These are phyloP conservation scores for Gymnosoma rotundatum DNA, from an alignment of 2,888 invertebrate species.

Conservation along the genomic window DNA sequence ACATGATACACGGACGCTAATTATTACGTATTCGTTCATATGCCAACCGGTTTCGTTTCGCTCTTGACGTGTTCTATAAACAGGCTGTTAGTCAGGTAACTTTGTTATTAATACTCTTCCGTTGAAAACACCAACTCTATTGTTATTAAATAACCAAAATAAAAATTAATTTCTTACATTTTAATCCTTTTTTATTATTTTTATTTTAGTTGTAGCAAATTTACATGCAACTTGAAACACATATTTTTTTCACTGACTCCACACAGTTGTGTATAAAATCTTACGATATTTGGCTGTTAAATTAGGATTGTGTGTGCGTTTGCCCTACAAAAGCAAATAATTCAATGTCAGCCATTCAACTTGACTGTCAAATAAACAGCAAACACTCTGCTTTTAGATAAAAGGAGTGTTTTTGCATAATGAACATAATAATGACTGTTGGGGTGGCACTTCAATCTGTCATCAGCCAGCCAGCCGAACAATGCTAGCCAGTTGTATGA, in stretches of 20 bases:
- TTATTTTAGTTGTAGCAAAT: no score
- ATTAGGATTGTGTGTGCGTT: neutral
- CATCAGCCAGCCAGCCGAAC: neutral
- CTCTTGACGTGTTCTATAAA: no score
- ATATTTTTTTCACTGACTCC: neutral
- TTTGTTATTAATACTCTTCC: no score
- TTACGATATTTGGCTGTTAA: conserved; percentile 22
- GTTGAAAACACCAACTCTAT: no score
- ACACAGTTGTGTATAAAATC: conserved; percentile 15
- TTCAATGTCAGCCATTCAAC: conserved; percentile 63
- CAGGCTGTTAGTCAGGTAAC: no score
- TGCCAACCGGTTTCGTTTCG: no score
- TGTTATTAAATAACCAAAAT: no score
- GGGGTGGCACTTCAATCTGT: conserved; percentile 12
- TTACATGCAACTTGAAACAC: no score
- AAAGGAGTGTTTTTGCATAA: conserved; percentile 28
- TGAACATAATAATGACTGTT: conserved; percentile 24
- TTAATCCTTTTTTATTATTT: no score
- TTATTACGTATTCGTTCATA: no score
- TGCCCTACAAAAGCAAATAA: conserved; percentile 48
- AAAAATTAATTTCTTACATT: no score
- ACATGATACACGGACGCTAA: no score
- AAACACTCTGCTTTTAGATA: conserved; percentile 7
- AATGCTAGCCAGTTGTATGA: neutral
- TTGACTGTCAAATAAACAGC: conserved; percentile 55